Base-by-base conservation (phyloP, 2,113 vertebrate genomes). In the Tenrec ecaudatus region DNA sequence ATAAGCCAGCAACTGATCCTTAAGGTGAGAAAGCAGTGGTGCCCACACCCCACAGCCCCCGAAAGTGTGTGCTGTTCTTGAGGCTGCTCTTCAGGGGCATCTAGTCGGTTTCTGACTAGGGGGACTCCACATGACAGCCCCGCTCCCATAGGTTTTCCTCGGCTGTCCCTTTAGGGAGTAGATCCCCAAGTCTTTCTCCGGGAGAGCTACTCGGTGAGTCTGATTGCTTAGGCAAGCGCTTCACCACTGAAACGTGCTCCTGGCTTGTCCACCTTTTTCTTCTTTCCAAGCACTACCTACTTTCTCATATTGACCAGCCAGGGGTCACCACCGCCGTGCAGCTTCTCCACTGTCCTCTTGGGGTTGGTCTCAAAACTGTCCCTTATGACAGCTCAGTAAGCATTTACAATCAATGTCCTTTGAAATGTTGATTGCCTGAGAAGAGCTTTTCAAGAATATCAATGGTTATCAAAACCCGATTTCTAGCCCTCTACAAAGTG, bases 41-140 rank as follows among this genome's bases (percentile, higher is more conserved):
- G 10, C 1, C 69, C 64, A 17, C 5, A 71, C 38, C 20, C 17
- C 31, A 47, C 22, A 27, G 33, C 36, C 77, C 19, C 15, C 11
- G 0, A 3, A 82, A 64, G 27, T 23, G 0, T 23, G 0, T 25
- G 15, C 0, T 0, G 75, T 71, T 71, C 29, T 71, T 71, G 31
- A 53, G 12, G 47, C 12, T 10, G 47, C 12, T 53, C 47, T 33
- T 71, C 27, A 25, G 16, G 14, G 31, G 2, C n/a, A 19, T 19
- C 25, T 15, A 6, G 31, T 17, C 8, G 5, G 29, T 71, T 71
- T 71, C 15, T 33, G 31, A 71, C 31, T 71, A 71, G 6, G 47
- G 47, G 6, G 12, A 53, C 47, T 31, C 31, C 68, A 33, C 2
- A 27, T n/a, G 31, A 33, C 31, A 71, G 31, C 17, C 17, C 31